Base-by-base conservation (phyloP, 2,888 invertebrate species). In the Allophyes oxyacanthae region DNA sequence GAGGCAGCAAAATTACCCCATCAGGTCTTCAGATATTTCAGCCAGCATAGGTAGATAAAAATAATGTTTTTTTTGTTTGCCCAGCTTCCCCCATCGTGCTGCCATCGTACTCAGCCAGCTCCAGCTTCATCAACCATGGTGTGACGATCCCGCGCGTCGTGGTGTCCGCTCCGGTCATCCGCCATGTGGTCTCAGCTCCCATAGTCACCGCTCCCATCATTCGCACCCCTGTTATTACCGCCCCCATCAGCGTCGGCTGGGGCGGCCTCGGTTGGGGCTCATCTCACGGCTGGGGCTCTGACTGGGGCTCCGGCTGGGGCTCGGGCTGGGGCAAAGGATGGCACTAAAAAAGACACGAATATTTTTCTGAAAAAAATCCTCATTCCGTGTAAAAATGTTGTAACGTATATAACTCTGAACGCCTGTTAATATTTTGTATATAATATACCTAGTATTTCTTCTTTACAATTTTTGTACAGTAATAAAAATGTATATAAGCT, bases 61-160 rank as follows among this genome's bases (percentile, higher is more conserved):
- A 34, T 11, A 0, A 0, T 34, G 6, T 8, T 25, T 33, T 0
- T 36, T 42, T 30, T 48, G 20, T 64, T 37, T 9, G 20, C 11
- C 1, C 63, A 75, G 75, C 65, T 53, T 68, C 73, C 44, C 65
- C 72, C 13, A 20, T 67, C 67, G 48, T 67, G 40, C 65, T 77
- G 30, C 75, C 83, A 44, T 79, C 82, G 33, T 83, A 81, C 11
- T 83, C 84, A 28, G 79, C 79, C 45, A 83, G 79, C 46, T 85
- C 87, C 50, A 88, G 79, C 75, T 48, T 84, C 54, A 64, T 90
- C 67, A 86, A 89, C 83, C 90, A 89, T 61, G 89, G 89, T 28
- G 53, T 83, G 53, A 74, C 83, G 48, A 58, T 89, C 53, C 86
- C 87, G 33, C 77, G 64, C 15, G 68, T 81, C 33, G 72, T 79